A percentile compares a stretch with the other conserved stretches of the same genome.
Evolutionary conservation across 1,140 invertebrate genomes (phyloP).

Genomic region (Cryptotermes secundus): DNA sequence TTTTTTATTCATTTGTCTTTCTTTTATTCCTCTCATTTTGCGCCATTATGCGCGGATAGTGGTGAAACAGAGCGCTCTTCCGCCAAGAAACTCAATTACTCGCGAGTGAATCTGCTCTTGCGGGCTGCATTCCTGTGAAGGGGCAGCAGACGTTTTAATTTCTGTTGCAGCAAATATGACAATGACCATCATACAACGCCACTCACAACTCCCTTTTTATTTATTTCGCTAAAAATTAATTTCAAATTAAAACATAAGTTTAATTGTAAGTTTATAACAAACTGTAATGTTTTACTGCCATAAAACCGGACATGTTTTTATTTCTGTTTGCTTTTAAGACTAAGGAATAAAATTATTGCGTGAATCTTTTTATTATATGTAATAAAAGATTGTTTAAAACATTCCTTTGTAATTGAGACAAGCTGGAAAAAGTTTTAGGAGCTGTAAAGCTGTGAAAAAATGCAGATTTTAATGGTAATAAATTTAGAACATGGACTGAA

Average conservation of each 20-base stretch:
- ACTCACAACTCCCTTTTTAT: neutral
- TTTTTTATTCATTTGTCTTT: too few species aligned
- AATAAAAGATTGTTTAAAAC: neutral
- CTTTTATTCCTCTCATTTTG: too few species aligned
- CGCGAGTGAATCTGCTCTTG: neutral
- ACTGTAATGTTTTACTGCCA: neutral
- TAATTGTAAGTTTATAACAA: constrained; percentile 12
- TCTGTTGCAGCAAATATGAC: neutral
- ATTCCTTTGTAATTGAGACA: neutral
- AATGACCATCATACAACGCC: neutral
- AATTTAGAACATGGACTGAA: neutral
- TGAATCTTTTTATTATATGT: neutral
- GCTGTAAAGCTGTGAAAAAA: constrained; percentile 1
- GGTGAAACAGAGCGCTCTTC: neutral
- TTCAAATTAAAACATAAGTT: neutral
- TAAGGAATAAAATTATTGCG: neutral
- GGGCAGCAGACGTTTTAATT: neutral
- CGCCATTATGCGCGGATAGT: too few species aligned
- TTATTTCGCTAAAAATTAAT: neutral
- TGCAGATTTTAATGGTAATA: neutral
- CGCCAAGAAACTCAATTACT: neutral
- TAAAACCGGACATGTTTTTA: neutral
- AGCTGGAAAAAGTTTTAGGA: neutral
- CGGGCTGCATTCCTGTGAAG: neutral
- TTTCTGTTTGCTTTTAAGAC: neutral